These are phyloP conservation scores for Spea bombifrons DNA, from an alignment of 2,113 vertebrate genomes.

Conservation along the genomic window DNA sequence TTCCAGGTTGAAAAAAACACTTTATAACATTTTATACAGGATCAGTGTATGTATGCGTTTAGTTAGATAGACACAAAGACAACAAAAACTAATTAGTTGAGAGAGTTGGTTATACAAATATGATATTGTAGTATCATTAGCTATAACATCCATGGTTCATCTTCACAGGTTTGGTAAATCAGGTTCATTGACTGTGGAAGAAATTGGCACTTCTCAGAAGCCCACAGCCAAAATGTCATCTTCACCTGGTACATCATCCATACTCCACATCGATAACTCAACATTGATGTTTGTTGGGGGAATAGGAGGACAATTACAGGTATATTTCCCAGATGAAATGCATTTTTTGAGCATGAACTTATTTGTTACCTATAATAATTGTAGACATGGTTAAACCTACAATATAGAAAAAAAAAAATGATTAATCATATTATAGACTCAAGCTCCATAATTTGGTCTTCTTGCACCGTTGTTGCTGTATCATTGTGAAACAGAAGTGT, in stretches of 20 bases:
- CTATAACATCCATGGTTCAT: neutral
- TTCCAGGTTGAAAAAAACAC: too few species aligned
- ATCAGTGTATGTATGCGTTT: too few species aligned
- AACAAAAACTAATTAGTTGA: too few species aligned
- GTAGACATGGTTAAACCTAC: neutral
- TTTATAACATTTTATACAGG: too few species aligned
- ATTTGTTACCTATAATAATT: neutral
- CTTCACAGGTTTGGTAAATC: conserved; percentile 76
- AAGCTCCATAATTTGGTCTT: too few species aligned
- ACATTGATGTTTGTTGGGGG: conserved; percentile 82
- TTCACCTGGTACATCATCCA: conserved; percentile 70
- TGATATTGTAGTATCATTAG: too few species aligned
- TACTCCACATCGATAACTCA: conserved; percentile 79
- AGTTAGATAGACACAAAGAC: too few species aligned
- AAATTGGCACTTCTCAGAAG: conserved; percentile 65
- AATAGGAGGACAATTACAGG: conserved; percentile 77
- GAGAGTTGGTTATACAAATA: too few species aligned
- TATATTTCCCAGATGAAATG: conserved; percentile 51
- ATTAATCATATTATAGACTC: too few species aligned
- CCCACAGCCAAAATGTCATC: conserved; percentile 61
- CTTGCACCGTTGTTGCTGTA: too few species aligned
- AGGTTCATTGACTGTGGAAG: conserved; percentile 78
- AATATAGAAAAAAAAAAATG: too few species aligned
- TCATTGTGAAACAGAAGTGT: too few species aligned
- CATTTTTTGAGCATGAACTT: neutral